phyloP scores from a whole-genome alignment of 1,140 invertebrate genomes.

The Philotrypesis tridentata region DNA sequence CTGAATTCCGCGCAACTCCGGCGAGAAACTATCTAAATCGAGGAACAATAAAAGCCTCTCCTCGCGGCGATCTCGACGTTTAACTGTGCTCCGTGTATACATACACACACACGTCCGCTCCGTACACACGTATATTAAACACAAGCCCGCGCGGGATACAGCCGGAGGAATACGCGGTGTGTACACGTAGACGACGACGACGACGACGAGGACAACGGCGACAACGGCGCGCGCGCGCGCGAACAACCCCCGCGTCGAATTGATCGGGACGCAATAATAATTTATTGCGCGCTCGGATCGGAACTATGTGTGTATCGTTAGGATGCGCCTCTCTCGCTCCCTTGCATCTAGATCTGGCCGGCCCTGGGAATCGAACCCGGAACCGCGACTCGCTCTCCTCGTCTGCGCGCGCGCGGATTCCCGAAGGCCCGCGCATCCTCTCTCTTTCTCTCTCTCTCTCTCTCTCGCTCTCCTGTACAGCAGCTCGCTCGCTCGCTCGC shows the following conservation, averaged over 20 bases:
- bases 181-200: too few species aligned
- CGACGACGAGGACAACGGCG: not conserved
- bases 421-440: not conserved
- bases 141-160: too few species aligned
- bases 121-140: too few species aligned
- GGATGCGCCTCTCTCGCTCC: conserved; percentile 30
- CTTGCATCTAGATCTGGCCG: conserved; percentile 65
- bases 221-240: too few species aligned
- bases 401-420: not conserved
- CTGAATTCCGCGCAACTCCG: not conserved
- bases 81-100: too few species aligned
- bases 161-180: too few species aligned
- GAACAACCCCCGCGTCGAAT: conserved; percentile 56
- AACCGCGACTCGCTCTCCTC: conserved; percentile 50
- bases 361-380: conserved; percentile 69
- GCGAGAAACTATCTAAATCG: not conserved
- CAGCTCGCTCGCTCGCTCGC: not conserved
- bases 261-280: conserved; percentile 66
- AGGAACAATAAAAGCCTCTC: not conserved
- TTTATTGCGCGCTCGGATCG: conserved; percentile 61
- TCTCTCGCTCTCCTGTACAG: not conserved
- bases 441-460: not conserved
- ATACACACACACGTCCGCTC: too few species aligned
- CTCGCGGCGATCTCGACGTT: too few species aligned
- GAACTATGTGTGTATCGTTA: conserved; percentile 51